A percentile compares a stretch with the other conserved stretches of the same genome.
These are phyloP conservation scores for Synergus itoensis DNA, from an alignment of 2,888 invertebrate genomes.

Conservation along the genomic window DNA sequence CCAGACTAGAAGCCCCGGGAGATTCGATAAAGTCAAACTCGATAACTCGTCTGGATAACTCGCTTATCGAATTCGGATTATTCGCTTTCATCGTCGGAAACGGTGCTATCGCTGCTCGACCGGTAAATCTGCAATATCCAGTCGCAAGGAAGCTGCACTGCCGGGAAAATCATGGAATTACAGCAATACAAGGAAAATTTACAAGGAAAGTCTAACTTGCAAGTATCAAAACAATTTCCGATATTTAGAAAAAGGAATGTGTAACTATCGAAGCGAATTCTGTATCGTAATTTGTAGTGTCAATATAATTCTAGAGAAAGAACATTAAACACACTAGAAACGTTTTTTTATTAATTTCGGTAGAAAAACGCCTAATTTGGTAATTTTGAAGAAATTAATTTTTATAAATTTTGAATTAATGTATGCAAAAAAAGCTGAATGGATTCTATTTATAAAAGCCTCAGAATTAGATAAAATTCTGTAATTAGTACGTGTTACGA, in stretches of 20 bases:
- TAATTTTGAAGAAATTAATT: no score
- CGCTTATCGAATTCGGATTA: slow-evolving; percentile 61
- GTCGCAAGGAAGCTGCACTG: slow-evolving; percentile 27
- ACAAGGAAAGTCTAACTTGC: slow-evolving; percentile 13
- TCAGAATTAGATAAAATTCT: no score
- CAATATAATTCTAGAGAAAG: not conserved
- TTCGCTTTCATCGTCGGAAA: slow-evolving; percentile 58
- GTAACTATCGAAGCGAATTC: not conserved
- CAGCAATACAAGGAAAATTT: slow-evolving; percentile 18
- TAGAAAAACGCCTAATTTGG: no score
- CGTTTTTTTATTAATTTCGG: no score
- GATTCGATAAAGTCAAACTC: slow-evolving; percentile 42
- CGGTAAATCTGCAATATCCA: slow-evolving; percentile 50
- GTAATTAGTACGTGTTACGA: no score
- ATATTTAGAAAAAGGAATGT: not conserved
- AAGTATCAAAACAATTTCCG: not conserved
- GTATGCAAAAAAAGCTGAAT: no score
- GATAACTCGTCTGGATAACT: slow-evolving; percentile 66
- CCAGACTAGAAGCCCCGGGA: slow-evolving; percentile 34
- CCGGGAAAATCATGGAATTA: not conserved
- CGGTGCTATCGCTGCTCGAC: slow-evolving; percentile 49
- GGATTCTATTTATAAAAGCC: not conserved
- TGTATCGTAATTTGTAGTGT: not conserved
- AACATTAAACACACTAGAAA: not conserved
- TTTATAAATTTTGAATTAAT: no score